Percentiles rank a stretch among this genome's conserved stretches.
Evolutionary conservation across 2,113 vertebrate genomes (phyloP).

Genomic region (Tragelaphus strepsiceros): DNA sequence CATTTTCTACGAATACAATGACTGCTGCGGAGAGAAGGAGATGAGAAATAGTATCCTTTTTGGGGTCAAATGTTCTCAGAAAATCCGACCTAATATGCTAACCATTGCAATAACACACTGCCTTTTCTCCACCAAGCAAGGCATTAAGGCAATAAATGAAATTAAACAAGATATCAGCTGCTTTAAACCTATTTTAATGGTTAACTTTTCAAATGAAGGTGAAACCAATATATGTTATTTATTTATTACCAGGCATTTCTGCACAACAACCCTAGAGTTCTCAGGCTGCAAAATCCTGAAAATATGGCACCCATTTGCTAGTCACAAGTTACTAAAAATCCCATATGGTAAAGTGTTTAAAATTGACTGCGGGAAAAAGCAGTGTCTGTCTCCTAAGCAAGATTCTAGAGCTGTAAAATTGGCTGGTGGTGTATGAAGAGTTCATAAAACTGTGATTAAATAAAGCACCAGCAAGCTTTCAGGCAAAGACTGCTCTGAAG

Average conservation of each 20-base stretch:
- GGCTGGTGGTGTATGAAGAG: constrained; percentile 46
- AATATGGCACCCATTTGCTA: background rate
- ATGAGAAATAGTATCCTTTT: background rate
- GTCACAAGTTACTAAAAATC: constrained; percentile 31
- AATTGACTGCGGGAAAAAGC: background rate
- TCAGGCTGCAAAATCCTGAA: constrained; percentile 10
- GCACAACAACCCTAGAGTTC: background rate
- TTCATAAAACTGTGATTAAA: constrained; percentile 66
- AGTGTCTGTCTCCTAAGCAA: constrained; percentile 53
- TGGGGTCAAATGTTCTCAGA: background rate
- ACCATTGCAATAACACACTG: background rate
- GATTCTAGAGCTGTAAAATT: constrained; percentile 40
- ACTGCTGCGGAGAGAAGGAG: background rate
- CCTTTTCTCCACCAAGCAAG: background rate
- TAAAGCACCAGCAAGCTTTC: constrained; percentile 11
- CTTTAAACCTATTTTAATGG: constrained; percentile 6
- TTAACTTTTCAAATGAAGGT: background rate
- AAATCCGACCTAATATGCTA: background rate
- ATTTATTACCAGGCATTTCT: background rate
- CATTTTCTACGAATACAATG: background rate
- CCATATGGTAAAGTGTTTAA: constrained; percentile 37
- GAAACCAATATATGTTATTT: background rate
- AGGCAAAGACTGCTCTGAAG: background rate
- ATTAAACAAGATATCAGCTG: background rate
- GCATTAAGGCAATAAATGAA: background rate